These are phyloP conservation scores for Xenopus tropicalis DNA, from an alignment of 2,113 vertebrate species.

Conservation along the genomic window UCB_Xtro_10.0 CM004446.2:19320501-19321000, in stretches of 20 bases:
- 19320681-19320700: neutral
- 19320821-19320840: neutral
- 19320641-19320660: too few relatives aligned
- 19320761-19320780: neutral
- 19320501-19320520: too few relatives aligned
- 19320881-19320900: conserved; percentile 45
- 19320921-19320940: conserved; percentile 40
- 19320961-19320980: conserved; percentile 40
- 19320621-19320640: too few relatives aligned
- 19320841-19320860: conserved; percentile 18
- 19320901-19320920: conserved; percentile 52
- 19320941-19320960: conserved; percentile 47
- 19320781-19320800: neutral
- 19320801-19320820: conserved; percentile 24
- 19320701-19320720: neutral
- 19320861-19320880: conserved; percentile 24
- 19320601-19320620: too few relatives aligned
- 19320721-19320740: neutral
- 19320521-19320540: too few relatives aligned
- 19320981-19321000: conserved; percentile 50
- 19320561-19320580: too few relatives aligned
- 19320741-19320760: conserved; percentile 6
- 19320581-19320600: too few relatives aligned
- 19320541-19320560: too few relatives aligned
- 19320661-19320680: too few relatives aligned